Conservation (phyloP, 2,797 vertebrate species). For the Harpagifer antarcticus region DNA sequence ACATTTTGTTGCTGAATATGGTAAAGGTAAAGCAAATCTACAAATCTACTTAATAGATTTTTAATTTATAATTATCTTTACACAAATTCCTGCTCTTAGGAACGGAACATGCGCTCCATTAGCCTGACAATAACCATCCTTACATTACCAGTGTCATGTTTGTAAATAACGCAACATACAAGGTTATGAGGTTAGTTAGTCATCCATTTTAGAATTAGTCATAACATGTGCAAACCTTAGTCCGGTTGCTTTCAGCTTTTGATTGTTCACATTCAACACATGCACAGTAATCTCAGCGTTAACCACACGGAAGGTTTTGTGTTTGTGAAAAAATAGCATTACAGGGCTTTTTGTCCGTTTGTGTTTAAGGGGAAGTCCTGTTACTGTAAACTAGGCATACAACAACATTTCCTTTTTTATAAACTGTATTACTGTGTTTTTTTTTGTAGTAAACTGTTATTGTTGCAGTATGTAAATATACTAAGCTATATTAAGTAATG, state of each 20-base stretch:
- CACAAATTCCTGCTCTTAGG: background rate
- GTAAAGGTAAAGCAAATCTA: conserved; percentile 2
- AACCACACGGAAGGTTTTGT: conserved; percentile 19
- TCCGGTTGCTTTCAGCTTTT: conserved; percentile 13
- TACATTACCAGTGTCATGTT: background rate
- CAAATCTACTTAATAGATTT: background rate
- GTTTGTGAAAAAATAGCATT: background rate
- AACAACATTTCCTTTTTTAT: conserved; percentile 18
- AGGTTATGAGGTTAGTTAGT: conserved; percentile 2
- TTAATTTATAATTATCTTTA: conserved; percentile 10
- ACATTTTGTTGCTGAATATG: background rate
- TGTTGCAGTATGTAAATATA: conserved; percentile 12
- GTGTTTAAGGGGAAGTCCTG: background rate
- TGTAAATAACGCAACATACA: background rate
- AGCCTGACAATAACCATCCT: conserved; percentile 2
- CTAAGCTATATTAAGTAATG: conserved; percentile 7
- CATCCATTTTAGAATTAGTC: conserved; percentile 17
- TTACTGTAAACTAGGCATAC: conserved; percentile 2
- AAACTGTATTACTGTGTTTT: background rate
- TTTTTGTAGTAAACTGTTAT: conserved; percentile 14
- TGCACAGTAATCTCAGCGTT: conserved; percentile 3
- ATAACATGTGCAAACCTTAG: background rate
- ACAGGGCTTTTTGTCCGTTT: background rate
- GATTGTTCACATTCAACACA: conserved; percentile 4
- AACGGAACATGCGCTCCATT: background rate